phyloP scores from a whole-genome alignment of 2,113 vertebrate species.

The Pao palembangensis region DNA sequence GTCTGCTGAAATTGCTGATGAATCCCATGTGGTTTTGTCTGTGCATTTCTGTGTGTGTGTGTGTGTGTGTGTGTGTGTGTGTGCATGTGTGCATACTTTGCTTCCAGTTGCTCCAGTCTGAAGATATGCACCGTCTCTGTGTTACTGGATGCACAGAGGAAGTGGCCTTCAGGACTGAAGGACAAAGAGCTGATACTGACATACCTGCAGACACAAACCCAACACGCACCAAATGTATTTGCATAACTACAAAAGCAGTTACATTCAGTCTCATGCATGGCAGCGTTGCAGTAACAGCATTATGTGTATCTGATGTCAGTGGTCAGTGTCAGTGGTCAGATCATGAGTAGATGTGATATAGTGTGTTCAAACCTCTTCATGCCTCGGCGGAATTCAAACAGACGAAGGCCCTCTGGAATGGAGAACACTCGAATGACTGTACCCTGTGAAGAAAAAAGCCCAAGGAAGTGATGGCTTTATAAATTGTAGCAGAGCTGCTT shows the following conservation, averaged over 20 bases:
- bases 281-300: too few relatives aligned
- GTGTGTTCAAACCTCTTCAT: constrained; percentile 82
- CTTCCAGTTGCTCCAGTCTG: constrained; percentile 83
- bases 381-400: constrained; percentile 95
- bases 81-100: constrained; percentile 69
- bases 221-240: not conserved
- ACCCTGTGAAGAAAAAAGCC: constrained; percentile 71
- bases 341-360: too few relatives aligned
- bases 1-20: too few relatives aligned
- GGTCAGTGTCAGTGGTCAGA: too few relatives aligned
- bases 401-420: constrained; percentile 91
- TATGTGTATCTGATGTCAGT: too few relatives aligned
- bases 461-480: not conserved
- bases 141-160: constrained; percentile 96
- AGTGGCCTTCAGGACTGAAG: constrained; percentile 91
- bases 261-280: not conserved
- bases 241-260: not conserved
- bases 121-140: constrained; percentile 96
- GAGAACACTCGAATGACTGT: constrained; percentile 97
- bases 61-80: constrained; percentile 8
- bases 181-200: constrained; percentile 92
- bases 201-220: constrained; percentile 75
- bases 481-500: not conserved
- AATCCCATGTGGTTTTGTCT: too few relatives aligned
- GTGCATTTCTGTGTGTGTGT: not conserved